Evolutionary conservation across 2,113 vertebrate genomes (phyloP).

Genomic region (Micromys minutus): DNA sequence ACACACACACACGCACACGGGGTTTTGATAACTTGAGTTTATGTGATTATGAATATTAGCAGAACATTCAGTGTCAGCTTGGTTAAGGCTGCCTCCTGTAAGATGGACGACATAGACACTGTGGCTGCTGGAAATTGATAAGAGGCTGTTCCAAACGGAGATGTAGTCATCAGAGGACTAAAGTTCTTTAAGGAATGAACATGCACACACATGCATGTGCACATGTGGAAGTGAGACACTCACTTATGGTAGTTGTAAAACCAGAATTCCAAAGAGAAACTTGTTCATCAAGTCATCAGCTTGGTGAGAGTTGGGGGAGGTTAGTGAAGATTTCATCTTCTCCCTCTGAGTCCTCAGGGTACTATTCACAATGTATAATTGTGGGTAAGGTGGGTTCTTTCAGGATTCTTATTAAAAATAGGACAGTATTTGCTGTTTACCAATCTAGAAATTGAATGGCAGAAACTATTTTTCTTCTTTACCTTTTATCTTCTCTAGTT

Average conservation of each 20-base stretch:
- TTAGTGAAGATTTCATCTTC: constrained; percentile 68
- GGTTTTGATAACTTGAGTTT: background rate
- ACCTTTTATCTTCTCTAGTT: constrained; percentile 58
- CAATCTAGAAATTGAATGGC: constrained; percentile 64
- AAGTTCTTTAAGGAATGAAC: background rate
- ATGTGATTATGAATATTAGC: background rate
- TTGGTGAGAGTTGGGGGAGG: background rate
- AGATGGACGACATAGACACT: background rate
- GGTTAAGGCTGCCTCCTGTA: background rate
- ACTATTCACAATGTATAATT: constrained; percentile 48
- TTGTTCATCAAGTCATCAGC: constrained; percentile 26
- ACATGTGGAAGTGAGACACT: background rate
- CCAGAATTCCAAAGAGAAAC: constrained; percentile 52
- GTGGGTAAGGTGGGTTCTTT: constrained; percentile 26
- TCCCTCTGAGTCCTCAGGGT: constrained; percentile 59
- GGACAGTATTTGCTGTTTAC: constrained; percentile 50
- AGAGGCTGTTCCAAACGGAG: background rate
- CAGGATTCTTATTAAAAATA: constrained; percentile 64
- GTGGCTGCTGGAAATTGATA: background rate
- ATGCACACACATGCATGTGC: background rate
- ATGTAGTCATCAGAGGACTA: background rate
- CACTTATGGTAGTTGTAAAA: constrained; percentile 59
- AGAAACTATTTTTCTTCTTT: constrained; percentile 63
- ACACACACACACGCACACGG: background rate
- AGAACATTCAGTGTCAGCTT: background rate